These are phyloP conservation scores for Piscicola geometra DNA, from an alignment of 2,888 invertebrate genomes.

Conservation along the genomic window DNA sequence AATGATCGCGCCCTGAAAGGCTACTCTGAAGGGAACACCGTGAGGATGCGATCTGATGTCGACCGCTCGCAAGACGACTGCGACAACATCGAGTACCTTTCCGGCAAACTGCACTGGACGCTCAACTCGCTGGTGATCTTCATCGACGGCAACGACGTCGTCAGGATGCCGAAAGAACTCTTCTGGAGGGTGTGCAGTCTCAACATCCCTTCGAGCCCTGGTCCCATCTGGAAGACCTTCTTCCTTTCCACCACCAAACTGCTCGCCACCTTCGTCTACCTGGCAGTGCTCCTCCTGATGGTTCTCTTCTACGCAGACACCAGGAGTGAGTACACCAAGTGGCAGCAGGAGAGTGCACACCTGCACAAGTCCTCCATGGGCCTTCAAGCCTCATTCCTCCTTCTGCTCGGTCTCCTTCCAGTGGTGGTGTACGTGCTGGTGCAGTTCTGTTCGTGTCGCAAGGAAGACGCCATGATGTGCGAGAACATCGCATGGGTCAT, in stretches of 20 bases:
- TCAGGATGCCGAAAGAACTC: slow-evolving; percentile 50
- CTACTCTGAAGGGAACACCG: not conserved
- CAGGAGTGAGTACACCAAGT: slow-evolving; percentile 37
- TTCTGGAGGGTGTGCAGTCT: slow-evolving; percentile 51
- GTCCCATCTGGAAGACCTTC: slow-evolving; percentile 51
- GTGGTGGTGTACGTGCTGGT: slow-evolving; percentile 46
- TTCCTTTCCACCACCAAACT: slow-evolving; percentile 51
- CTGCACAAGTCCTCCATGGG: not conserved
- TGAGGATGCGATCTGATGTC: not conserved
- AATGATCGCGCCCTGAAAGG: not conserved
- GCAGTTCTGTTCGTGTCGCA: slow-evolving; percentile 11
- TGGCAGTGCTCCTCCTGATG: slow-evolving; percentile 52
- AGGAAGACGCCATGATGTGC: slow-evolving; percentile 47
- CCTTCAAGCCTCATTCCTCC: slow-evolving; percentile 40
- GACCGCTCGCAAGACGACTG: not conserved
- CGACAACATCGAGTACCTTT: slow-evolving; percentile 42
- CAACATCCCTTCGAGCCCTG: slow-evolving; percentile 51
- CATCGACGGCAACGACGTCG: slow-evolving; percentile 47
- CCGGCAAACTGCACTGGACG: slow-evolving; percentile 42
- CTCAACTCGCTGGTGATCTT: slow-evolving; percentile 41
- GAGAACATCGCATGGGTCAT: slow-evolving; percentile 52
- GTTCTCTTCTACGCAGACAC: slow-evolving; percentile 52
- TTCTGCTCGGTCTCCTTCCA: slow-evolving; percentile 47
- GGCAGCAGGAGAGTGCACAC: not conserved
- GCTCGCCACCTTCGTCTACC: slow-evolving; percentile 50